A percentile compares a stretch with the other conserved stretches of the same genome.
Conservation (phyloP, 2,888 invertebrate genomes). For the Synanthedon andrenaeformis region DNA sequence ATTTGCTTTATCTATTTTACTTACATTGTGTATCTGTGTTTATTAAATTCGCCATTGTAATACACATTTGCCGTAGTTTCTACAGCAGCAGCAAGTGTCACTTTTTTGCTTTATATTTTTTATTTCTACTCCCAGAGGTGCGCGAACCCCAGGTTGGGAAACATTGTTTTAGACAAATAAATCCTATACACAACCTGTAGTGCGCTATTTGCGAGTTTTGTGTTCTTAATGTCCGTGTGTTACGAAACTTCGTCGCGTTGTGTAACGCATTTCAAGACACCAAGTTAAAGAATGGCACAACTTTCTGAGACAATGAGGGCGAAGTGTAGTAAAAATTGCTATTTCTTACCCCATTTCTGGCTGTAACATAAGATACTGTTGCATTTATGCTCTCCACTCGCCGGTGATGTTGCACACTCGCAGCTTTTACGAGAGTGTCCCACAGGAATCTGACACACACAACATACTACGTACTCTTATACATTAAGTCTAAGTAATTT, state of each 20-base stretch:
- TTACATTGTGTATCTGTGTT: too few relatives aligned
- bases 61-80: too few relatives aligned
- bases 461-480: too few relatives aligned
- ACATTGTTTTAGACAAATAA: too few relatives aligned
- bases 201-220: background rate
- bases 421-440: conserved; percentile 1
- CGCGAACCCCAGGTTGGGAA: too few relatives aligned
- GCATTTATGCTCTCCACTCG: conserved; percentile 7
- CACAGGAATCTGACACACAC: background rate
- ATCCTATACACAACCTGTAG: too few relatives aligned
- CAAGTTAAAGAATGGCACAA: conserved; percentile 7
- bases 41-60: too few relatives aligned
- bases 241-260: background rate
- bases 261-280: conserved; percentile 4
- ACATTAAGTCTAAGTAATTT: too few relatives aligned
- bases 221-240: background rate
- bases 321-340: conserved; percentile 6
- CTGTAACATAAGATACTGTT: conserved; percentile 6
- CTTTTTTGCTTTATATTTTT: too few relatives aligned
- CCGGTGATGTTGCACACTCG: conserved; percentile 5
- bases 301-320: conserved; percentile 6
- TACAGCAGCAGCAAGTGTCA: too few relatives aligned
- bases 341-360: conserved; percentile 7
- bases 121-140: too few relatives aligned
- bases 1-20: too few relatives aligned